Evolutionary conservation across 1,140 invertebrate genomes (phyloP).

Genomic region (Condylostylus longicornis): DNA sequence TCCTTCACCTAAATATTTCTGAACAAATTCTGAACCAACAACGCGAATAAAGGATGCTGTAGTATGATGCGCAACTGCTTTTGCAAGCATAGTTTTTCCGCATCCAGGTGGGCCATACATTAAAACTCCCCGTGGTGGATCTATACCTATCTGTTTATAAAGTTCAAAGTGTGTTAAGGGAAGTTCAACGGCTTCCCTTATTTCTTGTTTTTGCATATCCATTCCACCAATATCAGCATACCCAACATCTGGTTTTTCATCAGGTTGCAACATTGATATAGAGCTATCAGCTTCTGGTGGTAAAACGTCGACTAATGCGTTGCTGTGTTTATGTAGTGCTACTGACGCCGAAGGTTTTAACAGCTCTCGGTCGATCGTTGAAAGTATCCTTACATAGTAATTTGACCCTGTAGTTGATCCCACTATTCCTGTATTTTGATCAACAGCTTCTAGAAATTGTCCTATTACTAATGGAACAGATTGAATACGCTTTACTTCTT

Average conservation of each 20-base stretch:
- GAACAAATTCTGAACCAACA: conserved; percentile 95
- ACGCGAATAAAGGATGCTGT: conserved; percentile 95
- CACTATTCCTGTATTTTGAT: conserved; percentile 92
- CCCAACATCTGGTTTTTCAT: conserved; percentile 96
- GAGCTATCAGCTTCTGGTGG: conserved; percentile 97
- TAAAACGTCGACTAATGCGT: conserved; percentile 92
- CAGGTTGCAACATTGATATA: conserved; percentile 83
- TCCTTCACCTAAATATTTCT: conserved; percentile 95
- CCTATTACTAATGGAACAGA: conserved; percentile 95
- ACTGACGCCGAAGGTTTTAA: conserved; percentile 92
- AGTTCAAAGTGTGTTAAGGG: conserved; percentile 96
- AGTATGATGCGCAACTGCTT: conserved; percentile 90
- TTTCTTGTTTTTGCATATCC: conserved; percentile 99
- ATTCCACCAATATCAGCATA: conserved; percentile 98
- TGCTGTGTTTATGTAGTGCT: conserved; percentile 94
- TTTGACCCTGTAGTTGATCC: conserved; percentile 75
- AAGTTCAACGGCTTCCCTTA: conserved; percentile 94
- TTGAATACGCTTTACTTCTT: conserved; percentile 94
- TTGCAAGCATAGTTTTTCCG: conserved; percentile 95
- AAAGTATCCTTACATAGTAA: conserved; percentile 94
- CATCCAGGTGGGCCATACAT: conserved; percentile 89
- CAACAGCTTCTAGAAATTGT: conserved; percentile 94
- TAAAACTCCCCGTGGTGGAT: conserved; percentile 78
- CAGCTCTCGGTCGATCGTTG: conserved; percentile 89
- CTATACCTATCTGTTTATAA: conserved; percentile 90